Conservation (phyloP, 30 jellyfish, hydroid and myxozoan genomes). For the Turritopsis dohrnii region DNA sequence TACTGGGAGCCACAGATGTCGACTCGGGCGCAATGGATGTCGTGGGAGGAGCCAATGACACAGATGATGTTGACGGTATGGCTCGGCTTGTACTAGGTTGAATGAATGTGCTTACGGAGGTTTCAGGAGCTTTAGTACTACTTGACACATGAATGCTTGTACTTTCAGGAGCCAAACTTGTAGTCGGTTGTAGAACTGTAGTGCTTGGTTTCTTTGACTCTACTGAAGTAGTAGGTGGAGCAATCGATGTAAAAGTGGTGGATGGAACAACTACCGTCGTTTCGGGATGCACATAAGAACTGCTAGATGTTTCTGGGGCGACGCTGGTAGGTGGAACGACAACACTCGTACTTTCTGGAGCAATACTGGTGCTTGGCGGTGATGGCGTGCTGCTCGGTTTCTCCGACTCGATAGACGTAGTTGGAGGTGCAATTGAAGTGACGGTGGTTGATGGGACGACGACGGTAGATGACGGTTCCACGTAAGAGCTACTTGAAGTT, state of each 20-base stretch:
- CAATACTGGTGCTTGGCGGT: not conserved
- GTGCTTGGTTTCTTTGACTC: not conserved
- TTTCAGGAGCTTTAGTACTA: not conserved
- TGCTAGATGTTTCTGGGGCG: conserved; percentile 9
- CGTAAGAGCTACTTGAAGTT: conserved; percentile 16
- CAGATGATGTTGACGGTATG: not conserved
- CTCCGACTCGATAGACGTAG: not conserved
- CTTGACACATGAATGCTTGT: not conserved
- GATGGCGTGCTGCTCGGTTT: not conserved
- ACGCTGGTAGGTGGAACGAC: conserved; percentile 20
- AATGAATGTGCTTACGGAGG: not conserved
- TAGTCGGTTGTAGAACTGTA: not conserved
- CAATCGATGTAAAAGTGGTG: conserved; percentile 7
- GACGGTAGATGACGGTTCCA: conserved; percentile 14
- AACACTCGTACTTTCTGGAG: conserved; percentile 3
- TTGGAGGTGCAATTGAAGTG: not conserved
- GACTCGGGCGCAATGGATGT: conserved; percentile 33
- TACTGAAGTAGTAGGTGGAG: conserved; percentile 32
- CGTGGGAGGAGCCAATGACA: not conserved
- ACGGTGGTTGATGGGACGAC: not conserved
- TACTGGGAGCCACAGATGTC: conserved; percentile 24
- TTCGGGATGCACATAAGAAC: conserved; percentile 10
- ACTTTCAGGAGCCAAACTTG: not conserved
- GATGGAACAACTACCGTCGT: conserved; percentile 22
- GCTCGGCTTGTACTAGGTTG: not conserved